These are phyloP conservation scores for Tragelaphus strepsiceros DNA, from an alignment of 2,113 vertebrate genomes.

Conservation along the genomic window DNA sequence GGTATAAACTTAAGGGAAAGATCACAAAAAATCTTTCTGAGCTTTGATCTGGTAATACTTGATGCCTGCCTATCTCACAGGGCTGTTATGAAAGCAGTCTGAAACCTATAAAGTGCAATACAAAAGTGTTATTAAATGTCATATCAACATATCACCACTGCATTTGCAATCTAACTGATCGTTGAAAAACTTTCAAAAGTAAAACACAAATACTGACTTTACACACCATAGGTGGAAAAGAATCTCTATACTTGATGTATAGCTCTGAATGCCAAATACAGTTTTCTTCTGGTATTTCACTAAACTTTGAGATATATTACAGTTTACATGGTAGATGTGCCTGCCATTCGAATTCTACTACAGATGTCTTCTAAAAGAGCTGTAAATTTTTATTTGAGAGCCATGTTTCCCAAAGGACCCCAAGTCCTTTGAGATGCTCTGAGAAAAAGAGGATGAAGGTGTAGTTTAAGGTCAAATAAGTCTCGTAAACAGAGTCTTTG, in stretches of 20 bases:
- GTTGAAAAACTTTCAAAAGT: conserved; percentile 43
- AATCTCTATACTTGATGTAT: not conserved
- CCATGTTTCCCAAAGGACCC: conserved; percentile 8
- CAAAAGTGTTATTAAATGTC: conserved; percentile 25
- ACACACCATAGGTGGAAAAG: conserved; percentile 38
- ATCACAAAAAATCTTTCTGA: not conserved
- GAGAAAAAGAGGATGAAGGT: not conserved
- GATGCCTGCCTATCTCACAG: not conserved
- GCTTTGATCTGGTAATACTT: conserved; percentile 9
- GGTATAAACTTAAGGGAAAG: not conserved
- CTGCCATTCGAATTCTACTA: not conserved
- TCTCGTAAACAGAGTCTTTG: not conserved
- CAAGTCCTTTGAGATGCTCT: not conserved
- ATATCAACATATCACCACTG: not conserved
- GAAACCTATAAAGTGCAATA: conserved; percentile 45
- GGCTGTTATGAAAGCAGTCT: not conserved
- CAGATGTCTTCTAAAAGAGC: not conserved
- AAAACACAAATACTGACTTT: conserved; percentile 52
- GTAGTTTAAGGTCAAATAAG: not conserved
- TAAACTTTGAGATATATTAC: not conserved
- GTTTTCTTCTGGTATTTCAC: not conserved
- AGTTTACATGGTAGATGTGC: not conserved
- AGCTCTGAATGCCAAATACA: not conserved
- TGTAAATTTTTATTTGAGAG: not conserved
- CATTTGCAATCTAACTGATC: conserved; percentile 15